Conservation (phyloP, 2,888 invertebrate species). For the Crematogaster levior region DNA sequence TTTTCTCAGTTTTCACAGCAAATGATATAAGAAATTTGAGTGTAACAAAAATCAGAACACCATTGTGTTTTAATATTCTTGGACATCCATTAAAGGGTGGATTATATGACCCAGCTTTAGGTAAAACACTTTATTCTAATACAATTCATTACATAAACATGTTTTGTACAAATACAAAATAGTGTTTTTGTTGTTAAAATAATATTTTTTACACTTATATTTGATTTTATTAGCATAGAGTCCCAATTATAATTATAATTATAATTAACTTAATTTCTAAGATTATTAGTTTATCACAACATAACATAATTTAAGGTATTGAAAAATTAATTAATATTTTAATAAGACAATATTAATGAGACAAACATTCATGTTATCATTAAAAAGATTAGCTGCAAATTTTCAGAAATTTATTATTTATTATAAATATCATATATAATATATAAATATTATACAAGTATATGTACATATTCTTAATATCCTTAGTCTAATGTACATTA, state of each 20-base stretch:
- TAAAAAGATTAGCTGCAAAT: neutral
- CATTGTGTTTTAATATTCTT: constrained; percentile 92
- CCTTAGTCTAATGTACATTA: neutral
- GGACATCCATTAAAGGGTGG: constrained; percentile 94
- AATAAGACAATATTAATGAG: too few species aligned
- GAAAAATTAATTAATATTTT: neutral
- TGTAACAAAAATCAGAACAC: constrained; percentile 93
- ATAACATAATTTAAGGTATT: neutral
- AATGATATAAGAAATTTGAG: constrained; percentile 93
- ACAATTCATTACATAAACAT: neutral
- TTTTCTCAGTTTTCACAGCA: constrained; percentile 91
- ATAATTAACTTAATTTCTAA: neutral
- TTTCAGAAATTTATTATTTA: neutral
- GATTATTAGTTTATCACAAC: neutral
- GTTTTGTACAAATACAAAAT: constrained; percentile 63
- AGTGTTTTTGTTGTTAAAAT: neutral
- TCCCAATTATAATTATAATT: too few species aligned
- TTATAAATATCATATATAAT: too few species aligned
- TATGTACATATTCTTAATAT: neutral
- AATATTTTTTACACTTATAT: neutral
- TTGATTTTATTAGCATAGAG: neutral
- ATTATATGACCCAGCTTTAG: constrained; percentile 95
- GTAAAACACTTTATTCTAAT: constrained; percentile 82
- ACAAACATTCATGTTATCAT: too few species aligned
- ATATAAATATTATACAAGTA: too few species aligned